A percentile compares a stretch with the other conserved stretches of the same genome.
phyloP scores from a whole-genome alignment of 2,888 invertebrate genomes.

The Pristionchus arcanus region DNA sequence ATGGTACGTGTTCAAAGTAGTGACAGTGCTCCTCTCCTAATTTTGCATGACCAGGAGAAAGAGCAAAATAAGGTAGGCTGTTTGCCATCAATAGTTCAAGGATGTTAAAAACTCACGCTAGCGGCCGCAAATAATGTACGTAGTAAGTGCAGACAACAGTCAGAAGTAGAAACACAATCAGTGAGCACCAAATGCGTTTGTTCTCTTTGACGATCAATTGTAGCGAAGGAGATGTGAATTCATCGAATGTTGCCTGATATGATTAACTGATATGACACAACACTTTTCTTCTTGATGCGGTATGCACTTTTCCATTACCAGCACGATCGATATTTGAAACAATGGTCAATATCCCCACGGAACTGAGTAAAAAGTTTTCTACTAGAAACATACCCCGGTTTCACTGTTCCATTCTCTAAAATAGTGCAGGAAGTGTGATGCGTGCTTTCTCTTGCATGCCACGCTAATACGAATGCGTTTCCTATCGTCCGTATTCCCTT shows the following conservation, averaged over 20 bases:
- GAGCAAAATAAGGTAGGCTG: neutral
- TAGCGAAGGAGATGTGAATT: neutral
- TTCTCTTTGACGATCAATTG: neutral
- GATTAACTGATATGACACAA: neutral
- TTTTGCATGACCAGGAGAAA: too few relatives aligned
- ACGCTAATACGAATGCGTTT: neutral
- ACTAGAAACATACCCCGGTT: neutral
- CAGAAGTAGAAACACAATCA: neutral
- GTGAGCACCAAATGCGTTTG: neutral
- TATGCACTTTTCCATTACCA: too few relatives aligned
- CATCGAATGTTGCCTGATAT: neutral
- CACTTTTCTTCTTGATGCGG: too few relatives aligned
- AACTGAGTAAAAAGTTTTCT: too few relatives aligned
- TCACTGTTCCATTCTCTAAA: neutral
- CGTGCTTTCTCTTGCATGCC: neutral
- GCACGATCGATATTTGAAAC: too few relatives aligned
- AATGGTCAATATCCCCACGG: too few relatives aligned
- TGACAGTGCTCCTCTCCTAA: too few relatives aligned
- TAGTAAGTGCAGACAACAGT: neutral
- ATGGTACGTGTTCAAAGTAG: too few relatives aligned
- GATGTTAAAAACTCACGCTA: neutral
- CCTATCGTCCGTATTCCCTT: neutral
- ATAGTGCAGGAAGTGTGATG: neutral
- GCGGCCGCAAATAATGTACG: neutral
- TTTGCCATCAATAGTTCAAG: neutral